phyloP scores from a whole-genome alignment of 1,140 invertebrate genomes.

The Cydia strobilella region DNA sequence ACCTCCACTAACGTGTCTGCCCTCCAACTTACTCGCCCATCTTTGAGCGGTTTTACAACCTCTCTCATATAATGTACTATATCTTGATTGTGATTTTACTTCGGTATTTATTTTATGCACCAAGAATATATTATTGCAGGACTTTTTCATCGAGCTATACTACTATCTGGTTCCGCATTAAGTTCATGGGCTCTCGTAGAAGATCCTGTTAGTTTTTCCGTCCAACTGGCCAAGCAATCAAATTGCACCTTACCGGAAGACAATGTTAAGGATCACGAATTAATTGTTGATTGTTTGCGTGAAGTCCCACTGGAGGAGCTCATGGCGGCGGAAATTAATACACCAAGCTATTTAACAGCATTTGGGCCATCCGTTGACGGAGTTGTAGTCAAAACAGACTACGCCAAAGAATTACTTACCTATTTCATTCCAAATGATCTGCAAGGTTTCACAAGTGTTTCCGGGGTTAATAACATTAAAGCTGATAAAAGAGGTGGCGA shows the following conservation, averaged over 20 bases:
- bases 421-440: constrained; percentile 85
- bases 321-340: constrained; percentile 87
- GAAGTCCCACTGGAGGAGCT: constrained; percentile 89
- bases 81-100: too few species aligned
- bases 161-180: constrained; percentile 95
- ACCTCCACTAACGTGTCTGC: too few species aligned
- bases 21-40: too few species aligned
- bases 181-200: constrained; percentile 96
- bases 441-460: constrained; percentile 80
- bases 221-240: constrained; percentile 82
- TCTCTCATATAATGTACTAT: too few species aligned
- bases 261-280: constrained; percentile 87
- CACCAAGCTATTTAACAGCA: constrained; percentile 91
- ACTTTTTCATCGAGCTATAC: constrained; percentile 93
- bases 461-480: constrained; percentile 68
- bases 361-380: constrained; percentile 94
- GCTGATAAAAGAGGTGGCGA: constrained; percentile 80
- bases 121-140: constrained; percentile 74
- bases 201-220: constrained; percentile 92
- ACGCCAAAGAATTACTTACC: constrained; percentile 87
- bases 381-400: constrained; percentile 90
- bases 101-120: too few species aligned
- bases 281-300: constrained; percentile 89
- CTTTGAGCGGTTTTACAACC: too few species aligned
- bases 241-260: constrained; percentile 93